Evolutionary conservation across 2,888 invertebrate species (phyloP), one percentile per base, ranked within the genome.

Genomic region (Cosmia trapezina): DNA sequence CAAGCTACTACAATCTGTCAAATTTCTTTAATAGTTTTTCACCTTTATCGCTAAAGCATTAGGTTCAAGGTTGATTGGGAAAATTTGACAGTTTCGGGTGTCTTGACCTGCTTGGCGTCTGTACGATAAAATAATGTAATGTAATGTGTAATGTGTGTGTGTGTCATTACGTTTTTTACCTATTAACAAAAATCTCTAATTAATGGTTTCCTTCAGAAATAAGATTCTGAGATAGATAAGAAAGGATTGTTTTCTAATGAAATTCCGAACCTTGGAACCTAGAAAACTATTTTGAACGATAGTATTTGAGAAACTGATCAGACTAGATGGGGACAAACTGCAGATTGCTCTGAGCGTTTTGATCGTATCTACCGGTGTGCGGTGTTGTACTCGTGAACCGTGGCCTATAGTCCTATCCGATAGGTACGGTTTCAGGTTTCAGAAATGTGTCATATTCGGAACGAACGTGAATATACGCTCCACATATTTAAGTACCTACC

Each of bases 331-430:
- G 70, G 14, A 41, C 57, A 76, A 65, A 76, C 61, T 76, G 61
- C 65, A 81, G 65, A 81, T 79, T 62, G 76, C 61, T 81, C 47
- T 22, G 51, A 76, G 70, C 70, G 49, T 19, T 54, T 17, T 17
- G 76, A 80, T 59, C 54, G 22, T 69, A 75, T 80, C 69, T 59
- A 22, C 17, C 43, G 28, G 33, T 22, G 37, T 54, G 54, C 49
- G 68, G 59, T 37, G 53, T 56, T 49, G 67, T 51, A 57, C 53
- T 33, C 64, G 64, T 53, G 62, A 68, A 54, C 61, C 61, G 51
- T 68, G 59, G n/a, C n/a, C n/a, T n/a, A n/a, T n/a, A n/a, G n/a
- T 80, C 54, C 62, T 66, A 68, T 33, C 7, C 19, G 33, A 56
- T 47, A 73, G 74, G 67, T 63, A 77, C 62, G 9, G 53, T 63